phyloP scores from a whole-genome alignment of 2,797 vertebrate species.

The Peromyscus nudipes region DNA sequence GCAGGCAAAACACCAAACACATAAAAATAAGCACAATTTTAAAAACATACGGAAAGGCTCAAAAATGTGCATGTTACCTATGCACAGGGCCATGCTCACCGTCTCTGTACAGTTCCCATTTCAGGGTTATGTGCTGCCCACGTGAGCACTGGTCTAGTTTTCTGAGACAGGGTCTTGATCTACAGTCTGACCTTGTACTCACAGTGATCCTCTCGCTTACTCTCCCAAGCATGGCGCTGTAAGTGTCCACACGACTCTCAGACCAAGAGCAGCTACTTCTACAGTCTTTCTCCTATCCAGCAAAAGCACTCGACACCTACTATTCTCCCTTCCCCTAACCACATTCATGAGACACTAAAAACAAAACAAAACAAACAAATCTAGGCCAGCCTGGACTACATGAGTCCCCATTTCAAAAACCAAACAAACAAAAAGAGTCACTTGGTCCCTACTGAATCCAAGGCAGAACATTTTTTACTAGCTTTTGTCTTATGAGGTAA shows the following conservation, averaged over 20 bases:
- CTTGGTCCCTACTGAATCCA: background rate
- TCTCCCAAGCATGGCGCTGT: background rate
- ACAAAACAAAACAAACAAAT: background rate
- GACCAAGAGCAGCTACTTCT: background rate
- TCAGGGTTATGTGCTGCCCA: background rate
- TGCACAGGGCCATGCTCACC: background rate
- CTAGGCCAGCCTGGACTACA: background rate
- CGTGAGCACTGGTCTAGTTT: background rate
- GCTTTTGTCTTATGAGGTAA: conserved; percentile 29
- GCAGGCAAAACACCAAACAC: background rate
- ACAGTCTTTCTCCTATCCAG: background rate
- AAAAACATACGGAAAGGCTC: background rate
- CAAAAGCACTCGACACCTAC: background rate
- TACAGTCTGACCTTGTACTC: background rate
- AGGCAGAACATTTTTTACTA: background rate
- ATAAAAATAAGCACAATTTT: background rate
- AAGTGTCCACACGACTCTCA: too few relatives aligned
- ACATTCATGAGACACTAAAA: background rate
- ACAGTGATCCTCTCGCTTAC: background rate
- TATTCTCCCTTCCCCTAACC: background rate
- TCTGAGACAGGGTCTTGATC: background rate
- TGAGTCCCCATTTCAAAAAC: background rate
- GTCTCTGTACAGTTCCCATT: background rate
- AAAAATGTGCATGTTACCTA: background rate
- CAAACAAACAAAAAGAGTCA: background rate